phyloP scores from a whole-genome alignment of 2,113 vertebrate genomes.

The Ochotona curzoniae region DNA sequence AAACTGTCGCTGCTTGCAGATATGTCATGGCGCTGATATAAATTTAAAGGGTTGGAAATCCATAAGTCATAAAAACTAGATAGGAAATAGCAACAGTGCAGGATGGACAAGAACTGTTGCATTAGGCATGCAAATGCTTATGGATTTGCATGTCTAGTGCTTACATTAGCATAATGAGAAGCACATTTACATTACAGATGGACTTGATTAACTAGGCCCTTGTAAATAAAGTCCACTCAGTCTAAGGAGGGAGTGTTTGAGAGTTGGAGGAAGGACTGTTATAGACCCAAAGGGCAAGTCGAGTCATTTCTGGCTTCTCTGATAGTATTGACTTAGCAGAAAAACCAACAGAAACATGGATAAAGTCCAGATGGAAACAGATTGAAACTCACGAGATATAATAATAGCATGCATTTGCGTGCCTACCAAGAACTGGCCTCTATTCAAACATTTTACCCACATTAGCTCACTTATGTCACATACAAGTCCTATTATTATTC shows the following conservation, averaged over 20 bases:
- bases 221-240: constrained; percentile 78
- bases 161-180: constrained; percentile 84
- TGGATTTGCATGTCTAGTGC: constrained; percentile 86
- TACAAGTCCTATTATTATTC: background rate
- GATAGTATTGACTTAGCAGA: background rate
- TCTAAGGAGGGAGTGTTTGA: constrained; percentile 42
- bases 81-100: constrained; percentile 87
- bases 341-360: constrained; percentile 35
- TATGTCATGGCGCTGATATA: constrained; percentile 91
- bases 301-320: background rate
- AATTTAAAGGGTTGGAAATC: constrained; percentile 92
- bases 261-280: background rate
- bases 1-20: constrained; percentile 93
- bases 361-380: background rate
- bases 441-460: background rate
- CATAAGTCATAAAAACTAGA: constrained; percentile 95
- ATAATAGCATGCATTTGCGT: background rate
- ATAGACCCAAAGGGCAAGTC: constrained; percentile 2
- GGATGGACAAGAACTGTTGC: constrained; percentile 85
- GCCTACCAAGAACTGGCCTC: background rate
- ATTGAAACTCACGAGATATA: background rate
- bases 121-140: constrained; percentile 86
- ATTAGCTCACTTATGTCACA: background rate
- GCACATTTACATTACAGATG: constrained; percentile 79
- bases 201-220: constrained; percentile 81